Percentiles rank a stretch among this genome's conserved stretches.
Evolutionary conservation across 1,140 invertebrate species (phyloP).

Genomic region (Bombus pyrosoma): DNA sequence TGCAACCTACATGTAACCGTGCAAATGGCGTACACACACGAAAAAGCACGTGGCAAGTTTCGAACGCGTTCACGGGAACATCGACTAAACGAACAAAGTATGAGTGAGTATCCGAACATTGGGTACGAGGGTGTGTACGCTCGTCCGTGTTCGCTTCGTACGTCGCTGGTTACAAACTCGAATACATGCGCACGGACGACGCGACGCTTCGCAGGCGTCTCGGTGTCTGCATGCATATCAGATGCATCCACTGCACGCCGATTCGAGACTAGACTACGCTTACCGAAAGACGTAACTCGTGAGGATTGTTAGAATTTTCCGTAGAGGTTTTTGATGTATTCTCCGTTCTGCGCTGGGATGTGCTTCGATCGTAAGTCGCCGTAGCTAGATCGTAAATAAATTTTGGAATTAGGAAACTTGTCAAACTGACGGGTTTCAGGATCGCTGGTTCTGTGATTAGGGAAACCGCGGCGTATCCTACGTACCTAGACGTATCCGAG

Average conservation of each 20-base stretch:
- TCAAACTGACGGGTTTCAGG: too few relatives aligned
- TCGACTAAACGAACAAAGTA: background rate
- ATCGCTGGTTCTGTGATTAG: too few relatives aligned
- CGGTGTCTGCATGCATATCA: constrained; percentile 53
- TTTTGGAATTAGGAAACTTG: too few relatives aligned
- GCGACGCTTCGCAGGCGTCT: constrained; percentile 37
- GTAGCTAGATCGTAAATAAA: too few relatives aligned
- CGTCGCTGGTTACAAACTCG: constrained; percentile 28
- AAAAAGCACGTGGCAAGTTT: constrained; percentile 45
- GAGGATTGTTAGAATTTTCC: background rate
- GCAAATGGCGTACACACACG: constrained; percentile 26
- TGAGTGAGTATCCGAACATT: background rate
- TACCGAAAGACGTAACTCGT: background rate
- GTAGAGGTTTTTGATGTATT: background rate
- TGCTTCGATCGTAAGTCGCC: background rate
- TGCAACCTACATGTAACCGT: constrained; percentile 26
- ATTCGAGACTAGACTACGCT: background rate
- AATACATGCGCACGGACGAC: constrained; percentile 1
- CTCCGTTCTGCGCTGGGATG: too few relatives aligned
- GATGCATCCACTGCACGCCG: constrained; percentile 36
- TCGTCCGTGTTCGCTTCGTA: background rate
- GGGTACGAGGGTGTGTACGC: background rate
- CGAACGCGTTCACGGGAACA: constrained; percentile 10
- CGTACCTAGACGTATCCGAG: too few relatives aligned
- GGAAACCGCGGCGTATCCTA: too few relatives aligned